Base-by-base conservation (phyloP, 2,888 invertebrate species). In the Lissonota sp. region DNA sequence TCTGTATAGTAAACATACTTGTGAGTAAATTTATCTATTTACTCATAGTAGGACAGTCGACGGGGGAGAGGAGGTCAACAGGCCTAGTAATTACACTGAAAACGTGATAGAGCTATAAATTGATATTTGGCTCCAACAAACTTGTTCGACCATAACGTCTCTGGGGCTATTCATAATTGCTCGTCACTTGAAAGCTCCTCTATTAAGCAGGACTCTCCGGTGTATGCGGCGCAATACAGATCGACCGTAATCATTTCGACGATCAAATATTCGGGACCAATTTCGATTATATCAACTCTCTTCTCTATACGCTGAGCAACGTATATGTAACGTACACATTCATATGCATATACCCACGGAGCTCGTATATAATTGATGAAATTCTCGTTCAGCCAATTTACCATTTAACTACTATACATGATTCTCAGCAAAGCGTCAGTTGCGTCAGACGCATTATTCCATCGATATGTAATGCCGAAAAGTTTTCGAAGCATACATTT, bases 401-500 rank as follows among this genome's bases (percentile, higher is more conserved):
- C 6, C 16, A 8, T 14, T 42, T 8, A 39, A 42, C 16, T 39
- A 58, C 49, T 51, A 8, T 40, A 39, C 42, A 73, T 66, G 74
- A 74, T 74, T 42, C 40, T n/a, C 51, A 12, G 51, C 42, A 26
- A 40, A 60, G 26, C 60, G 58, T 16, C 4, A 42, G 60, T 67
- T 67, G 74, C 74, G 74, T 74, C 74, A 74, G 74, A 60, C 42
- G 4, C n/a, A n/a, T 8, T 8, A 58, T 67, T 57, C 6, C 1
- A 26, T 8, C 37, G 26, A 57, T 14, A 57, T 14, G 26, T 26
- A 26, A 26, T 26, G 8, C 4, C 49, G 49, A n/a, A 49, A 49
- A 49, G 12, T 53, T 26, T 53, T 53, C 16, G 53, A 6, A 2
- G 6, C 6, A 16, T 53, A 14, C 5, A 14, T 16, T 51, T 14